Evolutionary conservation across 1,140 invertebrate genomes (phyloP), one percentile per base, ranked within the genome.

Genomic region (Melipona quadrifasciata): DNA sequence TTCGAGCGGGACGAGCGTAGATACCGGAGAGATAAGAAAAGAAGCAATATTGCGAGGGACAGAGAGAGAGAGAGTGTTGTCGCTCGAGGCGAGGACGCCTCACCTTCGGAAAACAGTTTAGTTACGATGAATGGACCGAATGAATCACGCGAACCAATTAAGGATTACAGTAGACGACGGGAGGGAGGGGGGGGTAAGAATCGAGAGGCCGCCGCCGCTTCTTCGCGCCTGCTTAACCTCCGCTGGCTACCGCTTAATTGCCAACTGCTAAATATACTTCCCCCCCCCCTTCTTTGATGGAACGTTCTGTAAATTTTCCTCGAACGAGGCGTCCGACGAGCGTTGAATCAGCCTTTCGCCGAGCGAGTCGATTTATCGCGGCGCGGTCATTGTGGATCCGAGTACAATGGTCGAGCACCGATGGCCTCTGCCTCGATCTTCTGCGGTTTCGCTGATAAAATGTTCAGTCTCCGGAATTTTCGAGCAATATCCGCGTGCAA

Each of bases 101-200:
- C 70, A 82, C 82, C 83, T 87, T 87, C 82, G 82, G 82, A 79
- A 82, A 89, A 85, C 86, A 86, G 89, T 89, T 92, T 90, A 89
- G 89, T 89, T 87, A 89, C 89, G 91, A 93, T 93, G 92, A 93
- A 93, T 93, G 92, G 90, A 92, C 88, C 92, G 90, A 93, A 93
- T 93, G 93, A 94, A 94, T 93, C 93, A 93, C 92, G 90, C 92
- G 86, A 93, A 93, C 93, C 93, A 94, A 94, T 93, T 94, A 94
- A 93, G 93, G 92, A 94, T 94, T 93, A 93, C 91, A 82, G 87
- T 84, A 76, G 86, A 68, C 86, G 86, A 81, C 70, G 67, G 76
- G 34, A 53, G 72, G 79, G 85, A 64, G 68, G 84, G 80, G 47
- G 65, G 80, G 80, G 58, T 76, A 77, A 82, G 79, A 84, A 71